Percentiles rank a stretch among this genome's conserved stretches.
phyloP scores from a whole-genome alignment of 2,113 vertebrate genomes.

The Neolamprologus fasciatus region DNA sequence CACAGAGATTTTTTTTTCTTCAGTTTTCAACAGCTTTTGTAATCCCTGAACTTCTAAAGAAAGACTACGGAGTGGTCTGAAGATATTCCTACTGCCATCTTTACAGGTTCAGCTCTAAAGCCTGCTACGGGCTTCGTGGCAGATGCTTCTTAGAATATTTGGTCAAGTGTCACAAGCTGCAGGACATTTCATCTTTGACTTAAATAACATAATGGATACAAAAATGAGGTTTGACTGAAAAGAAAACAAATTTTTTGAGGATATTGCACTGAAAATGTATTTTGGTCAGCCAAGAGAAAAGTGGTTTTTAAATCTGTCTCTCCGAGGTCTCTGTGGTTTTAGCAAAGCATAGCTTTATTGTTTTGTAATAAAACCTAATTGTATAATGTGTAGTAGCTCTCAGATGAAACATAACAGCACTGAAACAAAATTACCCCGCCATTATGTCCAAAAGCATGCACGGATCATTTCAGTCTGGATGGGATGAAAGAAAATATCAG shows the following conservation, averaged over 20 bases:
- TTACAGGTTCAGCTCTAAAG: background rate
- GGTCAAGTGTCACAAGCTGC: background rate
- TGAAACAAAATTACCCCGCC: constrained; percentile 34
- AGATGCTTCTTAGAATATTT: background rate
- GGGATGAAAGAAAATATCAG: constrained; percentile 32
- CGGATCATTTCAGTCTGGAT: constrained; percentile 46
- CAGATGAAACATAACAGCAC: constrained; percentile 27
- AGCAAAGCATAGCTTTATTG: constrained; percentile 26
- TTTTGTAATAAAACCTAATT: constrained; percentile 49
- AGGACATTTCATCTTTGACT: background rate
- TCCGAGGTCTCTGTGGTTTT: background rate
- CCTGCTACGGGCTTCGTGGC: background rate
- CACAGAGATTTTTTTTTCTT: background rate
- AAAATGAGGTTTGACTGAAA: background rate
- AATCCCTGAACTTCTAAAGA: background rate
- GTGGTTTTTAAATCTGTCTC: background rate
- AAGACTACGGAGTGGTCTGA: background rate
- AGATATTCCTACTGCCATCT: background rate
- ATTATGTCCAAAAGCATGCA: constrained; percentile 35
- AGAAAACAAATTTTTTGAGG: background rate
- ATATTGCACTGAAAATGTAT: background rate
- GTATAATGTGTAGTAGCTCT: constrained; percentile 31
- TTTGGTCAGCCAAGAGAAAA: background rate
- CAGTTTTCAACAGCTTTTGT: background rate
- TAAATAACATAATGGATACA: background rate